Conservation (phyloP, 1,140 invertebrate species). For the Alviniconcha marisindica region DNA sequence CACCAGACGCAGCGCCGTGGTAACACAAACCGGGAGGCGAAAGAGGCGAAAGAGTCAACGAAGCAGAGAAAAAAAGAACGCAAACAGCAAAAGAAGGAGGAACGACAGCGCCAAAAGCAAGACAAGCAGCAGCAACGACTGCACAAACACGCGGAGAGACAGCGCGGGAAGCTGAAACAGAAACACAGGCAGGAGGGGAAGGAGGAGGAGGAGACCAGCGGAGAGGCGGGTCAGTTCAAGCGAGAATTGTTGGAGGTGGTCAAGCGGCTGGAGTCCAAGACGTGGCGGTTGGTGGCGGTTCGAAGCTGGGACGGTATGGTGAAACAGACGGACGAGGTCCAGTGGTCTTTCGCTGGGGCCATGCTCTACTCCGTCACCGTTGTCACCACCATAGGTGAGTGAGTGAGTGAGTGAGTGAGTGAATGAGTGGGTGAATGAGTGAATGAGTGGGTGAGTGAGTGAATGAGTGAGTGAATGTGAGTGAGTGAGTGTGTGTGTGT, state of each 20-base stretch:
- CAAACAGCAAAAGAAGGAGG: not conserved
- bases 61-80: not conserved
- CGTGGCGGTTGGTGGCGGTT: constrained; percentile 80
- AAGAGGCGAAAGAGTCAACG: not conserved
- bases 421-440: too few relatives aligned
- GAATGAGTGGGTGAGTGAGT: not conserved
- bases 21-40: too few relatives aligned
- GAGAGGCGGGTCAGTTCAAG: constrained; percentile 26
- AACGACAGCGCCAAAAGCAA: not conserved
- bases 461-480: not conserved
- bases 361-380: constrained; percentile 89
- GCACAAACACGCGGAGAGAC: not conserved
- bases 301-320: constrained; percentile 80
- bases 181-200: not conserved
- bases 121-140: not conserved
- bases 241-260: constrained; percentile 38
- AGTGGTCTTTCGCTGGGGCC: constrained; percentile 89
- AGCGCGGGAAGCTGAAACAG: not conserved
- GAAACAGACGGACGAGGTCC: constrained; percentile 78
- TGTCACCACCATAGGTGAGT: constrained; percentile 89
- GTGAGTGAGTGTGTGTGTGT: too few relatives aligned
- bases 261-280: constrained; percentile 80
- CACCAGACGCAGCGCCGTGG: too few relatives aligned
- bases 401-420: too few relatives aligned
- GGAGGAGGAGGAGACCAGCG: not conserved